A percentile compares a stretch with the other conserved stretches of the same genome.
phyloP scores from a whole-genome alignment of 2,797 vertebrate species.

The Thunnus albacares region DNA sequence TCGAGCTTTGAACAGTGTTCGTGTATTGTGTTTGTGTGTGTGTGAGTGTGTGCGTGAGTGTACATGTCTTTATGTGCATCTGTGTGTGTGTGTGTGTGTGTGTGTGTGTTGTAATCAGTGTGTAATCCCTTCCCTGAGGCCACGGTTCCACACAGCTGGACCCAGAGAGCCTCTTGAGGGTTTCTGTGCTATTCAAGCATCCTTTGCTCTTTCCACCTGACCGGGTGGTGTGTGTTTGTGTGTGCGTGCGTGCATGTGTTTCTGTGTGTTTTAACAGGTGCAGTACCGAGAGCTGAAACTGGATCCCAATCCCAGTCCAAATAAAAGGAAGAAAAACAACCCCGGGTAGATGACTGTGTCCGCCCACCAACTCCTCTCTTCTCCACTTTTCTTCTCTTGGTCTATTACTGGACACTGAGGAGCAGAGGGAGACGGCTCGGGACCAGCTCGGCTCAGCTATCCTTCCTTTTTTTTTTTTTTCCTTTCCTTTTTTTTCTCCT shows the following conservation, averaged over 20 bases:
- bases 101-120: constrained; percentile 79
- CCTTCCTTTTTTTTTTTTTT: constrained; percentile 29
- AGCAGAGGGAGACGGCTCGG: constrained; percentile 66
- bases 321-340: constrained; percentile 98
- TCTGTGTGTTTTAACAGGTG: constrained; percentile 97
- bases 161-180: constrained; percentile 81
- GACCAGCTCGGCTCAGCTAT: constrained; percentile 55
- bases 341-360: constrained; percentile 88
- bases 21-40: constrained; percentile 24
- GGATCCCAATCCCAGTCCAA: constrained; percentile 95
- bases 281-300: constrained; percentile 98
- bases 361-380: constrained; percentile 77
- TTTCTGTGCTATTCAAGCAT: constrained; percentile 84
- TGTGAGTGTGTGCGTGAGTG: constrained; percentile 14
- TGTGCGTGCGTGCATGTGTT: constrained; percentile 81
- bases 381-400: constrained; percentile 80
- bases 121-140: constrained; percentile 84
- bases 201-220: constrained; percentile 87
- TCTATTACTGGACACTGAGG: constrained; percentile 78
- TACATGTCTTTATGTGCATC: not conserved
- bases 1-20: constrained; percentile 62
- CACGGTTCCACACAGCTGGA: constrained; percentile 85
- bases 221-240: constrained; percentile 82
- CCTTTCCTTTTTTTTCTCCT: constrained; percentile 55
- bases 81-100: constrained; percentile 10